phyloP scores from a whole-genome alignment of 2,113 vertebrate genomes.

The Dendrocopos noguchii region DNA sequence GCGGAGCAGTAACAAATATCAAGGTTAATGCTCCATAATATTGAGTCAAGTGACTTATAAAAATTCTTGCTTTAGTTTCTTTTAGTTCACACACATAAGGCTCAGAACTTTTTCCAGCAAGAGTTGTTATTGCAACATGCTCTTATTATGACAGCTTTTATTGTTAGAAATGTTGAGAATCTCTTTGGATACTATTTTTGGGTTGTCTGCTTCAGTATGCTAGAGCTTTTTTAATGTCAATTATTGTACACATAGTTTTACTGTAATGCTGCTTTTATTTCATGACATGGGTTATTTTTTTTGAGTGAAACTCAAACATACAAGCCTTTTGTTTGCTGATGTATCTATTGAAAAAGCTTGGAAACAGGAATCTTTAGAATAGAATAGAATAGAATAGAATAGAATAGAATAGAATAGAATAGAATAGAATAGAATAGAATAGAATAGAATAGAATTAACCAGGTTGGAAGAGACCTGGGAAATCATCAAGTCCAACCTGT shows the following conservation, averaged over 20 bases:
- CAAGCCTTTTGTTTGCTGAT: not conserved
- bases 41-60: slow-evolving; percentile 52
- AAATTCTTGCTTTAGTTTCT: slow-evolving; percentile 51
- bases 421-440: too few relatives aligned
- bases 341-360: not conserved
- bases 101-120: slow-evolving; percentile 29
- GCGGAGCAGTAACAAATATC: slow-evolving; percentile 5
- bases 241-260: not conserved
- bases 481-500: too few relatives aligned
- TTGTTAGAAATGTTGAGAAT: slow-evolving; percentile 45
- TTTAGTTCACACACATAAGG: slow-evolving; percentile 13
- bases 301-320: not conserved
- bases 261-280: slow-evolving; percentile 25
- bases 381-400: too few relatives aligned
- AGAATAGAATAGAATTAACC: too few relatives aligned
- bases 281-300: not conserved
- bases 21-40: slow-evolving; percentile 58
- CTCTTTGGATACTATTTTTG: slow-evolving; percentile 41
- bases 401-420: too few relatives aligned
- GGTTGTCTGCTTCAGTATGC: slow-evolving; percentile 5
- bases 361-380: not conserved
- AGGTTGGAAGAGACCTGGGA: too few relatives aligned
- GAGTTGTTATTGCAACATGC: slow-evolving; percentile 11
- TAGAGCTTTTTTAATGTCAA: not conserved
- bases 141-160: slow-evolving; percentile 55